Percentiles rank a stretch among this genome's conserved stretches.
phyloP scores from a whole-genome alignment of 2,797 vertebrate genomes.

The Emys orbicularis region DNA sequence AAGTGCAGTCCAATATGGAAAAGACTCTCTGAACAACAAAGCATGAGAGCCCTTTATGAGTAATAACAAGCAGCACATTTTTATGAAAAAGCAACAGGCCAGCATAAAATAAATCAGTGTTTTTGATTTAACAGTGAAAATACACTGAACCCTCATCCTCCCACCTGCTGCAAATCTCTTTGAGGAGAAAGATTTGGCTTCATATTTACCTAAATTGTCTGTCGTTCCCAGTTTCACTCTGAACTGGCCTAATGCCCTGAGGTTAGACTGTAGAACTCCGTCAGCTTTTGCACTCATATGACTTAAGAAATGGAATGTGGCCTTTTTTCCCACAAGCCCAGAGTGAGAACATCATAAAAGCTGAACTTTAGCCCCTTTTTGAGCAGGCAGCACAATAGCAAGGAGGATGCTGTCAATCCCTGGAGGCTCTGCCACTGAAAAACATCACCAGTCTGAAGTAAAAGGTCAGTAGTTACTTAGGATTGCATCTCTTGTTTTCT shows the following conservation, averaged over 20 bases:
- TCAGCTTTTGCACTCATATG: constrained; percentile 74
- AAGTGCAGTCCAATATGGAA: constrained; percentile 41
- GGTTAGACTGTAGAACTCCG: constrained; percentile 68
- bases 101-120: constrained; percentile 61
- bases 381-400: constrained; percentile 74
- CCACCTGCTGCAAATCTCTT: constrained; percentile 62
- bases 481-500: constrained; percentile 74
- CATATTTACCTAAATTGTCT: constrained; percentile 37
- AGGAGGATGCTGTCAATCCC: constrained; percentile 78
- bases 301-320: constrained; percentile 76
- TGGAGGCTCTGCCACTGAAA: constrained; percentile 69
- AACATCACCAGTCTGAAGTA: constrained; percentile 72
- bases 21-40: constrained; percentile 56
- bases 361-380: constrained; percentile 77
- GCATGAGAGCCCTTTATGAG: constrained; percentile 34
- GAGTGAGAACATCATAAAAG: constrained; percentile 79
- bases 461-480: constrained; percentile 73
- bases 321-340: constrained; percentile 74
- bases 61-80: constrained; percentile 31
- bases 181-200: constrained; percentile 57
- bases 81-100: constrained; percentile 65
- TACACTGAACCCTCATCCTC: neutral
- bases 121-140: constrained; percentile 63
- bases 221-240: constrained; percentile 48
- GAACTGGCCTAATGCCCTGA: constrained; percentile 61